These are phyloP conservation scores for Chironomus riparius DNA, from an alignment of 2,888 invertebrate genomes.

Conservation along the genomic window DNA sequence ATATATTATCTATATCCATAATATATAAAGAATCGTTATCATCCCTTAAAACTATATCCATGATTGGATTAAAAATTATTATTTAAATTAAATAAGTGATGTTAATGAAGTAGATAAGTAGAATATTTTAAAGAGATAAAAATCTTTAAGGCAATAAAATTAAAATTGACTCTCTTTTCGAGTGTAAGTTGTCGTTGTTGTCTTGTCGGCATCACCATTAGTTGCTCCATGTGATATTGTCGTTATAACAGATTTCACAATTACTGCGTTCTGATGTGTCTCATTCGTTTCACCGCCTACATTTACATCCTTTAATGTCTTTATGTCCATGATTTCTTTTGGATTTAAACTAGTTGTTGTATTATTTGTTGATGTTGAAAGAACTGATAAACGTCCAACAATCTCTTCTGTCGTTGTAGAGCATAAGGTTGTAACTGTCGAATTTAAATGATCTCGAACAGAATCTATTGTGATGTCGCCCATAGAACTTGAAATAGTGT, in stretches of 20 bases:
- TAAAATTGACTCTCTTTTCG: slow-evolving; percentile 42
- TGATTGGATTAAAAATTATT: background rate
- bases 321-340: slow-evolving; percentile 35
- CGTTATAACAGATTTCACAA: slow-evolving; percentile 42
- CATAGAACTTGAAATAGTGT: slow-evolving; percentile 52
- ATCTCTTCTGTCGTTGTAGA: slow-evolving; percentile 43
- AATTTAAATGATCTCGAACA: slow-evolving; percentile 72
- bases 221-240: slow-evolving; percentile 40
- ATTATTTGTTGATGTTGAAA: slow-evolving; percentile 42
- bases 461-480: slow-evolving; percentile 93
- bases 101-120: background rate
- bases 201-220: slow-evolving; percentile 39
- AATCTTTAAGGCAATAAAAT: slow-evolving; percentile 6
- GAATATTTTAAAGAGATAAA: background rate
- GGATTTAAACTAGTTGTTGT: slow-evolving; percentile 37
- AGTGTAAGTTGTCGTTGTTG: slow-evolving; percentile 35
- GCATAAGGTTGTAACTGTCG: slow-evolving; percentile 41
- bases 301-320: slow-evolving; percentile 2
- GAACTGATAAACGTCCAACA: slow-evolving; percentile 41
- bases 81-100: slow-evolving; percentile 1
- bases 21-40: background rate
- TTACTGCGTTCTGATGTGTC: slow-evolving; percentile 40
- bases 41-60: background rate
- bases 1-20: too few relatives aligned
- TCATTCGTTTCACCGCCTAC: slow-evolving; percentile 38